A percentile compares a stretch with the other conserved stretches of the same genome.
Conservation (phyloP, 1,140 invertebrate genomes). For the Heliconius himera region DNA sequence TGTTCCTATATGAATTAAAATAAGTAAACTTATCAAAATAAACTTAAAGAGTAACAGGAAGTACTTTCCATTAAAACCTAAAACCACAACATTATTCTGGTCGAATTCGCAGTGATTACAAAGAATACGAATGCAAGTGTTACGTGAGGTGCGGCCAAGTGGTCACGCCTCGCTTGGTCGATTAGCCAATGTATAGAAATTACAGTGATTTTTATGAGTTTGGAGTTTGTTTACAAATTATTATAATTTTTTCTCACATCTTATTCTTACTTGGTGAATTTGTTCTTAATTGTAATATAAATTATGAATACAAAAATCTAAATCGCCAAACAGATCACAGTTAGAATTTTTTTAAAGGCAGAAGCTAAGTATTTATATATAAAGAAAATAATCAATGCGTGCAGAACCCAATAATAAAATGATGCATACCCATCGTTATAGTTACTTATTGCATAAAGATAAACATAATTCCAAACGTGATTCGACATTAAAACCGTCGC, state of each 20-base stretch:
- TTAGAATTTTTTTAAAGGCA: too few species aligned
- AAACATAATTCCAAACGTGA: background rate
- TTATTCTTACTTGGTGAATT: background rate
- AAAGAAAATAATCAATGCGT: too few species aligned
- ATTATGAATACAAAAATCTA: too few species aligned
- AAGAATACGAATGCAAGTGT: constrained; percentile 24
- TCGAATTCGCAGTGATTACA: background rate
- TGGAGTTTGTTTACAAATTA: background rate
- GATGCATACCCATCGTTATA: background rate
- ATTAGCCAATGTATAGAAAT: constrained; percentile 34
- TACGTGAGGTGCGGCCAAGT: constrained; percentile 37
- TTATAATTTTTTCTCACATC: background rate
- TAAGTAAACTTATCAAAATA: background rate
- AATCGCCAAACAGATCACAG: too few species aligned
- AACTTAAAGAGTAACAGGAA: background rate
- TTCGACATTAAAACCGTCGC: background rate
- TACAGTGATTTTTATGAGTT: constrained; percentile 6
- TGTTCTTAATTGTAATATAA: too few species aligned
- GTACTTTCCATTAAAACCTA: background rate
- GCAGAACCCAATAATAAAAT: background rate
- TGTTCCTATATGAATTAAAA: too few species aligned
- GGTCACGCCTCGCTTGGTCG: constrained; percentile 39
- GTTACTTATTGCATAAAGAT: background rate
- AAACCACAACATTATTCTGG: background rate
- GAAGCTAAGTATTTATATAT: too few species aligned